Evolutionary conservation across 2,113 vertebrate genomes (phyloP), one percentile per base, ranked within the genome.

Genomic region (Myotis yumanensis): DNA sequence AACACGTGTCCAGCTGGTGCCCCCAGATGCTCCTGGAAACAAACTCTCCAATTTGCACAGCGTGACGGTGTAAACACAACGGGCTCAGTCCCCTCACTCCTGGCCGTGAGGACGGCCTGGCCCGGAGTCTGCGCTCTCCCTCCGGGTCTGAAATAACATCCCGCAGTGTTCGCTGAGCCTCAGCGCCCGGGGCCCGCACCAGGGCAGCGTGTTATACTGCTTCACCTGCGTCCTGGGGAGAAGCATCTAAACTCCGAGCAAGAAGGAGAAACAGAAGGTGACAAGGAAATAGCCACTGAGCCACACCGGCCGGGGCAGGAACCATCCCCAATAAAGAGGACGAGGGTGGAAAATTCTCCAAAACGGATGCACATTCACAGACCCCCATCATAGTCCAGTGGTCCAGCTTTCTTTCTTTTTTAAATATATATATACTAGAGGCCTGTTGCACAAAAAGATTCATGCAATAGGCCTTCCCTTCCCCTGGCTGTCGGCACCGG

Each of bases 1-100:
- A 96, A 91, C 96, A 95, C 89, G 86, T 95, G 97, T 96, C 97
- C 97, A 95, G 96, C 95, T 97, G 97, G 92, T 91, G 90, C 46
- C 89, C 95, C 96, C 92, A 97, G 96, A 97, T 97, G 96, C 96
- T 97, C 92, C 93, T 90, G 77, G 94, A 92, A 97, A 80, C 62
- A 89, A 69, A 90, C 94, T 97, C 95, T 95, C 95, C 94, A 84
- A 93, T 95, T 80, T 89, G 94, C 94, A 93, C 88, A 86, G 95
- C 57, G 4, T 46, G 71, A 92, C 75, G 95, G 86, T 54, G 69
- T 94, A 87, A 95, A 96, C 89, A 97, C 5, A 92, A 83, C 66
- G 18, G 54, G 54, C 54, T 57, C 54, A 22, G 75, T 81, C 64
- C 62, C 79, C 15, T 0, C 25, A 32, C 88, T 32, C 43, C 75